phyloP scores from a whole-genome alignment of 2,113 vertebrate genomes.

The Saguinus imperator region DNA sequence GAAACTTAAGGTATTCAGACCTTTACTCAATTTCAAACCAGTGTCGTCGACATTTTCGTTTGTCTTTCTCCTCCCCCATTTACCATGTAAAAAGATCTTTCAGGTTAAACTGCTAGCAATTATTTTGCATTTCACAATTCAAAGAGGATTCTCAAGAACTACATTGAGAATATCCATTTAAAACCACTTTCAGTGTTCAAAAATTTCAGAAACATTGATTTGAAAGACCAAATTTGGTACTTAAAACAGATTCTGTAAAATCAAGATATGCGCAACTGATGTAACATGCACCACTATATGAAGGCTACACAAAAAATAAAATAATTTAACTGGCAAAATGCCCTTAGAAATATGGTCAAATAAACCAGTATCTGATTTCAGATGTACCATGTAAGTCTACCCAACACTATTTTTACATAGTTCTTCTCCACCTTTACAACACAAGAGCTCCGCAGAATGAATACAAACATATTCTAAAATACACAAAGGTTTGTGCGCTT shows the following conservation, averaged over 20 bases:
- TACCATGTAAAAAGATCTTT: slow-evolving; percentile 36
- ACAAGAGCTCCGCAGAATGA: slow-evolving; percentile 22
- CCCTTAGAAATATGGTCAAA: not conserved
- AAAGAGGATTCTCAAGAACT: not conserved
- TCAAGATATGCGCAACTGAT: slow-evolving; percentile 68
- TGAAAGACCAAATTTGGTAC: not conserved
- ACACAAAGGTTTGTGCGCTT: slow-evolving; percentile 58
- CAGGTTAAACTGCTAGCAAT: slow-evolving; percentile 40
- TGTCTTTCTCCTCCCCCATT: slow-evolving; percentile 45
- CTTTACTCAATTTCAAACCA: slow-evolving; percentile 71
- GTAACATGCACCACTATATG: not conserved
- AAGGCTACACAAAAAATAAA: slow-evolving; percentile 31
- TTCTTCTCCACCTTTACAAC: slow-evolving; percentile 50
- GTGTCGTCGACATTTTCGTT: slow-evolving; percentile 45
- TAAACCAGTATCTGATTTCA: not conserved
- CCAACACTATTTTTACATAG: slow-evolving; percentile 47
- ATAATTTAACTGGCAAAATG: slow-evolving; percentile 8
- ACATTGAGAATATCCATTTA: not conserved
- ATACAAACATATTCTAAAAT: slow-evolving; percentile 50
- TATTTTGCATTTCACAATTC: slow-evolving; percentile 53
- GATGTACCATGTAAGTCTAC: not conserved
- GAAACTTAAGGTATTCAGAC: slow-evolving; percentile 70
- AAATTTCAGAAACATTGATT: not conserved
- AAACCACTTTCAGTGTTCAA: slow-evolving; percentile 34
- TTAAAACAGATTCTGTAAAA: slow-evolving; percentile 22